phyloP scores from a whole-genome alignment of 2,888 invertebrate species.

The Caenorhabditis sulstoni region DNA sequence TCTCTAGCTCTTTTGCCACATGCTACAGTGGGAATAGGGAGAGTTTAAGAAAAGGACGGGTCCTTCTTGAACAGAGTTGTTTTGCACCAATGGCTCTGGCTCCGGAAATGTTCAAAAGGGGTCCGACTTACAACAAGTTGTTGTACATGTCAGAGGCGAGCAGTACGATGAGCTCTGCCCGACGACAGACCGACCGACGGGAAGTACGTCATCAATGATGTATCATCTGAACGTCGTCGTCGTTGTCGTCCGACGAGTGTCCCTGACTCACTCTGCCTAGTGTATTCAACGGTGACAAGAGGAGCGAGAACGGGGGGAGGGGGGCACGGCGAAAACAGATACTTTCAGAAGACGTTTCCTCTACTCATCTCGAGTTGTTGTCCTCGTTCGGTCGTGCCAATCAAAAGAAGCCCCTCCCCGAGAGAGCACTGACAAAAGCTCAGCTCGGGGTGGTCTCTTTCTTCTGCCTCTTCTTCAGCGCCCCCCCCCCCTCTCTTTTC shows the following conservation, averaged over 20 bases:
- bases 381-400: slow-evolving; percentile 44
- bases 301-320: neutral
- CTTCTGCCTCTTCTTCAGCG: neutral
- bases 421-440: slow-evolving; percentile 52
- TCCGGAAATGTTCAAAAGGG: slow-evolving; percentile 16
- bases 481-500: slow-evolving; percentile 4
- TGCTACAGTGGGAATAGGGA: neutral
- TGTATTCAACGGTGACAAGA: neutral
- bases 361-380: slow-evolving; percentile 23
- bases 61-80: slow-evolving; percentile 4
- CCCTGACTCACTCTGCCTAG: neutral
- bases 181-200: too few relatives aligned
- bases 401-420: slow-evolving; percentile 42
- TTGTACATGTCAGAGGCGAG: slow-evolving; percentile 9
- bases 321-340: slow-evolving; percentile 10
- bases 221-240: slow-evolving; percentile 4
- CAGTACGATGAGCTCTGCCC: slow-evolving; percentile 14
- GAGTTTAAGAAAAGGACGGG: slow-evolving; percentile 16
- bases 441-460: slow-evolving; percentile 28
- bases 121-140: slow-evolving; percentile 8
- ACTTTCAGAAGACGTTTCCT: slow-evolving; percentile 33
- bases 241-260: slow-evolving; percentile 6
- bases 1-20: too few relatives aligned
- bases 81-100: slow-evolving; percentile 11
- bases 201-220: slow-evolving; percentile 14